Evolutionary conservation across 2,113 vertebrate genomes (phyloP), one percentile per base, ranked within the genome.

Genomic region (Thymallus thymallus): DNA sequence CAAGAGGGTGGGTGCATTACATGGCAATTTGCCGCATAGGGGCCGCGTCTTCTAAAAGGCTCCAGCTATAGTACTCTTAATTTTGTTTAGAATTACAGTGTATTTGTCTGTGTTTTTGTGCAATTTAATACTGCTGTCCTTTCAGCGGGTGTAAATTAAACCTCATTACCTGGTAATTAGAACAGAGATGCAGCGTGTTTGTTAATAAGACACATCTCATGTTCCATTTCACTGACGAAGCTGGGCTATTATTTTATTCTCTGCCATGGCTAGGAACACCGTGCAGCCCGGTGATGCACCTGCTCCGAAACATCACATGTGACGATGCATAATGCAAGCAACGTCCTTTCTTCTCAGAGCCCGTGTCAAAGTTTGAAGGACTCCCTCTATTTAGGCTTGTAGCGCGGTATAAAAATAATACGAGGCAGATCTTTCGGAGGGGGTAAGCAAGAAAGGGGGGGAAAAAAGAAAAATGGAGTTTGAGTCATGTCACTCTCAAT

Each of bases 401-500:
- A 93, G 92, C 91, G 89, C 91, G 91, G 93, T 94, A 94, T 95
- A 95, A 95, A 95, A 95, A 94, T 95, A 94, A 66, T 95, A 93
- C 90, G 93, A 95, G 93, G 86, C 82, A 24, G 90, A 94, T 95
- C 92, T 95, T 95, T 95, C 93, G 94, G 93, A 93, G 90, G 90
- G 92, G 91, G 93, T 91, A 91, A 88, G 93, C 93, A 94, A 93
- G 90, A 41, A 72, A 75, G 48, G 4, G 94, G 93, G 94, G 93
- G 91, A 91, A 91, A 5, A 56, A 51, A 23, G 58, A 9, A 56
- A 64, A 74, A 83, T 22, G 41, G 79, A 94, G 94, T 95, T 96
- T 93, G 94, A 94, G 90, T 94, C 90, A 93, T 95, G 96, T 96
- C 96, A 94, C 92, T 95, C 95, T 95, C 94, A 95, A 96, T 97